Evolutionary conservation across 2,797 vertebrate species (phyloP), one percentile per base, ranked within the genome.

Genomic region (Spizella passerina): DNA sequence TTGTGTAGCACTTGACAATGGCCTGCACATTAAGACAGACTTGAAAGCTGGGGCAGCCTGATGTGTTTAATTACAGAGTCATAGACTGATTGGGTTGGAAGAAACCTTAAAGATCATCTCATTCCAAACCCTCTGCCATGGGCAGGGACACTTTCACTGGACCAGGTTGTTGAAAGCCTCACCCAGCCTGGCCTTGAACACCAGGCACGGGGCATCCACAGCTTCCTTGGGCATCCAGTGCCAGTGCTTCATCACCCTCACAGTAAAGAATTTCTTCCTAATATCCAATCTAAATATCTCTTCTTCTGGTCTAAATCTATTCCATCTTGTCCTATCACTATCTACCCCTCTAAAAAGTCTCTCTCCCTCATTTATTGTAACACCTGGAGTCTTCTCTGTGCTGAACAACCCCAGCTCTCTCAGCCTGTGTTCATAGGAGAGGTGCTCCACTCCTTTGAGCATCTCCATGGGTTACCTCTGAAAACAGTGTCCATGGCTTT

Each of bases 1-100:
- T 0, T 64, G 1, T 24, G 36, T 20, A 8, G 39, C 18, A 19
- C 11, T 1, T 46, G 10, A 34, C 5, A 30, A 6, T 3, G 21
- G 12, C 7, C 65, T 65, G 64, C 34, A 21, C 8, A 1, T 27
- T 14, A 19, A 20, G 56, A 53, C 21, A 36, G 20, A 20, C 7
- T 23, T 57, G 30, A 66, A 56, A 82, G 38, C 76, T 61, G 23
- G 36, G 47, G 13, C 5, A 26, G 41, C 8, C 13, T 29, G 46
- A 14, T 44, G 10, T 19, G 7, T 65, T 77, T 49, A 86, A 43
- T 32, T 26, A 7, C 30, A 38, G 46, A 76, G 32, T 38, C 14
- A 10, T 14, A 19, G 34, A 18, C 43, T 41, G 49, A 36, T 63
- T 78, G 65, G 14, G 12, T 78, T 47, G 41, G 30, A 55, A 55